phyloP scores from a whole-genome alignment of 2,888 invertebrate species.

The Epinotia brunnichana region DNA sequence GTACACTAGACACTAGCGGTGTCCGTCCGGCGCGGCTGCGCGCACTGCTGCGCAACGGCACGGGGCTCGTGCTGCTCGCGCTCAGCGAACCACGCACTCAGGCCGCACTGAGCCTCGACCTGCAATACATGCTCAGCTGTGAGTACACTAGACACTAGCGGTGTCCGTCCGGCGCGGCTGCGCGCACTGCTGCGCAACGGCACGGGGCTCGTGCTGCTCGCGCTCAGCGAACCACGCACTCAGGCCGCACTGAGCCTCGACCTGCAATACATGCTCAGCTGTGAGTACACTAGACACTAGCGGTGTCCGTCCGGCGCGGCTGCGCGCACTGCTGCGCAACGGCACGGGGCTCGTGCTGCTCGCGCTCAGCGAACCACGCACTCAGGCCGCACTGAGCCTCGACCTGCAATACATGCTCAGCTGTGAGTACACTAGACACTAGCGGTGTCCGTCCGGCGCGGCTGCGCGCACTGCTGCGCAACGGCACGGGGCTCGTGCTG shows the following conservation, averaged over 20 bases:
- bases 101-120: constrained; percentile 65
- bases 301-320: neutral
- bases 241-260: constrained; percentile 69
- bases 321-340: neutral
- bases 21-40: neutral
- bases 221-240: constrained; percentile 53
- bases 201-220: constrained; percentile 63
- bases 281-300: constrained; percentile 45
- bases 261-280: constrained; percentile 61
- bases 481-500: constrained; percentile 57
- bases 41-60: constrained; percentile 6
- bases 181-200: neutral
- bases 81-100: constrained; percentile 56
- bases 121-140: constrained; percentile 62
- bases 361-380: constrained; percentile 52
- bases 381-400: constrained; percentile 67
- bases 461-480: neutral
- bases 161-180: neutral
- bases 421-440: constrained; percentile 46
- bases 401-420: constrained; percentile 65
- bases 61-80: constrained; percentile 52
- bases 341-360: constrained; percentile 54
- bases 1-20: constrained; percentile 29
- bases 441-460: neutral
- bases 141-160: constrained; percentile 37